A percentile compares a stretch with the other conserved stretches of the same genome.
Evolutionary conservation across 2,797 vertebrate species (phyloP).

Genomic region (Avahi laniger): DNA sequence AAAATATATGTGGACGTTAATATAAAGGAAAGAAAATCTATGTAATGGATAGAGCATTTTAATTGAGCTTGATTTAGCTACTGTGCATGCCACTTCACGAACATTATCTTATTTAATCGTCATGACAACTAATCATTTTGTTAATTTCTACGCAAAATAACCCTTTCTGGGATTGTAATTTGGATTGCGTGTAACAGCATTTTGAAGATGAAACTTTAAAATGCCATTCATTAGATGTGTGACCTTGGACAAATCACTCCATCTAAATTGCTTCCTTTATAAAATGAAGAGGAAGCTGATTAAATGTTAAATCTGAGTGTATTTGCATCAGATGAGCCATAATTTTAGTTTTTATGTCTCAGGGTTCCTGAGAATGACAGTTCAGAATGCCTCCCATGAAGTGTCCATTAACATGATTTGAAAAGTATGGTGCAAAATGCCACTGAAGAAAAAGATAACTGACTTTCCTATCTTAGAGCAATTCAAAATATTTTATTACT

Average conservation of each 20-base stretch:
- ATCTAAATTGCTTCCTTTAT: slow-evolving; percentile 8
- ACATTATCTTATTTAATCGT: background rate
- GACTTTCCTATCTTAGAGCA: slow-evolving; percentile 27
- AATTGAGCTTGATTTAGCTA: background rate
- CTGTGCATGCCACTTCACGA: background rate
- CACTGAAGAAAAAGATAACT: background rate
- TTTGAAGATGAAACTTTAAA: background rate
- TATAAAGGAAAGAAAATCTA: slow-evolving; percentile 9
- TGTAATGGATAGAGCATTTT: background rate
- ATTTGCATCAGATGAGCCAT: background rate
- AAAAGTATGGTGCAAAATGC: background rate
- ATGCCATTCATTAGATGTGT: background rate
- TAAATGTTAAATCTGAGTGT: slow-evolving; percentile 10
- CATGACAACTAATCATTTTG: background rate
- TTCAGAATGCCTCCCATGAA: background rate
- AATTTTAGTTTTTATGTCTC: slow-evolving; percentile 12
- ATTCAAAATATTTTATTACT: slow-evolving; percentile 16
- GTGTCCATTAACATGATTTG: background rate
- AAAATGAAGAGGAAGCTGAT: slow-evolving; percentile 2
- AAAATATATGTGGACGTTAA: slow-evolving; percentile 11
- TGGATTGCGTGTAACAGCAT: background rate
- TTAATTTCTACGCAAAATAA: background rate
- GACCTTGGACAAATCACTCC: slow-evolving; percentile 6
- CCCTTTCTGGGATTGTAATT: background rate
- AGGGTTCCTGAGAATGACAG: background rate